Evolutionary conservation across 53 echinoderm and acorn worm species (phyloP).

Genomic region (Apostichopus leukothele): DNA sequence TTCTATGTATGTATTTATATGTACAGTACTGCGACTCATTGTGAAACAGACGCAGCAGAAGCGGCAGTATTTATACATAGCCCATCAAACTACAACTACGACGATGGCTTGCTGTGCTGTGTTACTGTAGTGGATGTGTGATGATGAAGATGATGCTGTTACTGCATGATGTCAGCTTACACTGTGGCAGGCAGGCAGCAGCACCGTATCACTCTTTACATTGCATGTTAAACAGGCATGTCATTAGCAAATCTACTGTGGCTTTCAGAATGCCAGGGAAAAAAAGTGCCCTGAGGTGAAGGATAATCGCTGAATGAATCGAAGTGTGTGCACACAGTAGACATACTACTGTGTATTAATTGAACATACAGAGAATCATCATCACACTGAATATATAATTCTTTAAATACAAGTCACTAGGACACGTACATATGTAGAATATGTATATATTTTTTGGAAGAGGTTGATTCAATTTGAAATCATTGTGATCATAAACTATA

Average conservation of each 20-base stretch:
- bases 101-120: not conserved
- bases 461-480: no score
- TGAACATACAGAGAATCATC: not conserved
- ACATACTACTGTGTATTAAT: conserved; percentile 1
- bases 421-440: no score
- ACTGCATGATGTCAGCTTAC: not conserved
- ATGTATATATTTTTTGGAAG: no score
- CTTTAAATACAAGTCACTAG: not conserved
- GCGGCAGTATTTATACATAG: not conserved
- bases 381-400: not conserved
- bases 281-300: conserved; percentile 33
- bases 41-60: not conserved
- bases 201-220: conserved; percentile 26
- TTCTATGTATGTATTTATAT: not conserved
- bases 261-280: conserved; percentile 19
- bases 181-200: not conserved
- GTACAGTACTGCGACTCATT: not conserved
- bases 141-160: not conserved
- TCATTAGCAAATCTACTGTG: conserved; percentile 41
- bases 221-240: conserved; percentile 46
- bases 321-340: conserved; percentile 27
- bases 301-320: conserved; percentile 40
- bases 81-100: not conserved
- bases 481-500: no score
- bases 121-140: no score